Evolutionary conservation across 2,113 vertebrate genomes (phyloP), one percentile per base, ranked within the genome.

Genomic region (Thamnaconus septentrionalis): DNA sequence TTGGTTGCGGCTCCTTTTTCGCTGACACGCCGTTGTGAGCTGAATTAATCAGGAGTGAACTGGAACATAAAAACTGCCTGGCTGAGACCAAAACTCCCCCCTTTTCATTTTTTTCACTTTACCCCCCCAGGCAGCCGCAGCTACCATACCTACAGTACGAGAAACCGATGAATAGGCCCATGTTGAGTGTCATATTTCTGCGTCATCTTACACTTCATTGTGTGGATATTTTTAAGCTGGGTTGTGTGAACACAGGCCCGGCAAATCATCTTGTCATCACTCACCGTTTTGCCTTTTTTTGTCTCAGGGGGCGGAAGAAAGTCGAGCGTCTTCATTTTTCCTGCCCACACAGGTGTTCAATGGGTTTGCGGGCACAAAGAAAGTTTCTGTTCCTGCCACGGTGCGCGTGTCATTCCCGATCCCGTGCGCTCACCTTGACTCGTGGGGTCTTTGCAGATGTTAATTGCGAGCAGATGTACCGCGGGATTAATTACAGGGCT

Each of bases 391-490:
- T 31, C 18, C 18, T 31, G 18, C 18, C 18, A 31, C 1, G 18
- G 18, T 31, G 18, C 18, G 18, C 18, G 18, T 31, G 18, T 31
- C 18, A 31, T 31, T 59, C 51, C 12, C 44, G 18, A 31, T 31
- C 18, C 18, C 18, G 18, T 31, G 18, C 18, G 18, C 18, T 31
- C 18, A 31, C 18, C 18, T 31, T 31, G 18, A 31, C 85, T 82
- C 58, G 76, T 40, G 66, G 55, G 10, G 41, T 66, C 68, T 73
- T 78, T 76, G 71, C 69, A 41, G 64, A 69, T 31, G 55, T 47
- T 82, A 84, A 88, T 76, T 68, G 70, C 67, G 74, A 64, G 75
- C 86, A 89, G 71, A 78, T 86, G 83, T 77, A 72, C 66, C 31
- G 73, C 82, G 55, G 59, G 81, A 79, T 79, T 76, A 83, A 86